Evolutionary conservation across 35 echinoderm and acorn worm species (phyloP).

Genomic region (Ptychodera flava): DNA sequence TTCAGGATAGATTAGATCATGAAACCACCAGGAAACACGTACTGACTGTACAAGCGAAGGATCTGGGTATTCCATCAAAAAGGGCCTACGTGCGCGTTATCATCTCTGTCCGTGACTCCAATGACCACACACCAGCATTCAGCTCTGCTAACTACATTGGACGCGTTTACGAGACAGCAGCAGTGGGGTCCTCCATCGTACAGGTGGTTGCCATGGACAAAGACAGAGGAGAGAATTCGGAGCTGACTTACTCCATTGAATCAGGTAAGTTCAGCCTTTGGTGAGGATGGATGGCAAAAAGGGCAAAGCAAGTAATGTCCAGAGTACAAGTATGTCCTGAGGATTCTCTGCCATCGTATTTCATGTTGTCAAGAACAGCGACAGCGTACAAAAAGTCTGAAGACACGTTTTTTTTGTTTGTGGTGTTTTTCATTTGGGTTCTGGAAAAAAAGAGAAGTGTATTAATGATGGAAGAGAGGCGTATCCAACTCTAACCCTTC

Average conservation of each 20-base stretch:
- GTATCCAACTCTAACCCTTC: too few relatives aligned
- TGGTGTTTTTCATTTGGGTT: too few relatives aligned
- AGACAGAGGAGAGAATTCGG: constrained; percentile 72
- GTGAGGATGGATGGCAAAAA: too few relatives aligned
- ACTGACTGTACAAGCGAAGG: constrained; percentile 59
- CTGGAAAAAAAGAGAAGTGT: too few relatives aligned
- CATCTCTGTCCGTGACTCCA: constrained; percentile 59
- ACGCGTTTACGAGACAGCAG: constrained; percentile 87
- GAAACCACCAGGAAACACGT: constrained; percentile 60
- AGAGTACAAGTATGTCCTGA: too few relatives aligned
- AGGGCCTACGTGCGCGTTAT: constrained; percentile 60
- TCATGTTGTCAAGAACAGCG: too few relatives aligned
- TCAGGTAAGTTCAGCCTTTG: constrained; percentile 25
- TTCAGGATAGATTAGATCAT: constrained; percentile 63
- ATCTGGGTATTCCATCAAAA: constrained; percentile 44
- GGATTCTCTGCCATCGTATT: too few relatives aligned
- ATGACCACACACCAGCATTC: constrained; percentile 87
- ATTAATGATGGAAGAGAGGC: too few relatives aligned
- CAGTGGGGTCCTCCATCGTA: constrained; percentile 48
- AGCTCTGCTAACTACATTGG: constrained; percentile 57
- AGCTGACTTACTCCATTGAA: constrained; percentile 71
- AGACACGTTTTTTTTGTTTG: too few relatives aligned
- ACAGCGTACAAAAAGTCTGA: too few relatives aligned
- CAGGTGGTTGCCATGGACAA: constrained; percentile 76
- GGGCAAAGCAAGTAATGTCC: too few relatives aligned